phyloP scores from a whole-genome alignment of 1,140 invertebrate genomes.

The Chelonus insularis region DNA sequence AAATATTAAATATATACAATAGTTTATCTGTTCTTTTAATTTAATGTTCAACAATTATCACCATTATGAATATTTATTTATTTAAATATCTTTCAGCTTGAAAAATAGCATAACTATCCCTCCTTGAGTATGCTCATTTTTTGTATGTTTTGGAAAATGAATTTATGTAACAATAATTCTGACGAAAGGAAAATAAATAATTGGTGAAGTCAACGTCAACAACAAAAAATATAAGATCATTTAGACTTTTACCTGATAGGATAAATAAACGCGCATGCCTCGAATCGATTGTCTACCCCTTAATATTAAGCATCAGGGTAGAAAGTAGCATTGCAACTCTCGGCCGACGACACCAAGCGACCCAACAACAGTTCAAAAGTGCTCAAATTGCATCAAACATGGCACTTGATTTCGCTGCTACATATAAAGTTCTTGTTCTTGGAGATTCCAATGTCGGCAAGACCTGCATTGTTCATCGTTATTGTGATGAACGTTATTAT shows the following conservation, averaged over 20 bases:
- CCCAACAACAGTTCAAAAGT: constrained; percentile 46
- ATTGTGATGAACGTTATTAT: constrained; percentile 87
- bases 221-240: not conserved
- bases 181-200: too few species aligned
- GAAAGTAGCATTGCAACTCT: constrained; percentile 33
- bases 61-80: too few species aligned
- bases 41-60: too few species aligned
- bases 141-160: too few species aligned
- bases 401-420: constrained; percentile 81
- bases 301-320: constrained; percentile 7
- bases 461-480: constrained; percentile 88
- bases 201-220: too few species aligned
- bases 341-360: constrained; percentile 45
- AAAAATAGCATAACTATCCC: too few species aligned
- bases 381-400: constrained; percentile 56
- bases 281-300: constrained; percentile 48
- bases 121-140: too few species aligned
- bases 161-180: too few species aligned
- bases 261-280: constrained; percentile 39
- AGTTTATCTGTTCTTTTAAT: too few species aligned
- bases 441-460: constrained; percentile 92
- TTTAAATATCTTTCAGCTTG: too few species aligned
- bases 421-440: constrained; percentile 83
- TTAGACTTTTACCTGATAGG: not conserved
- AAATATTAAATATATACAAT: too few species aligned